Evolutionary conservation across 2,113 vertebrate species (phyloP).

Genomic region (Oncorhynchus gorbuscha): DNA sequence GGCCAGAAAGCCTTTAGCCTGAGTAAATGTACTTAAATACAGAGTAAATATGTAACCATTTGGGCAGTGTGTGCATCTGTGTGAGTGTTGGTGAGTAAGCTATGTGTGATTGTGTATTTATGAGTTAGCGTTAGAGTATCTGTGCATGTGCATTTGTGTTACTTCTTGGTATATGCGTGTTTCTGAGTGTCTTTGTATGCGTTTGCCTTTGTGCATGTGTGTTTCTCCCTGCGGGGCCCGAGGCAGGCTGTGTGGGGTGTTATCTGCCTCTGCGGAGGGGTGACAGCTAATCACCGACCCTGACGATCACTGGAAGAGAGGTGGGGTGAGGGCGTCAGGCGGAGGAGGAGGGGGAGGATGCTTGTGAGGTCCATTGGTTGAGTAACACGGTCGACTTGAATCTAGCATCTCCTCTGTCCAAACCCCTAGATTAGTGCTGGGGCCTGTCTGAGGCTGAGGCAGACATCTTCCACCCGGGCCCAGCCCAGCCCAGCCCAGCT

Average conservation of each 20-base stretch:
- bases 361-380: slow-evolving; percentile 57
- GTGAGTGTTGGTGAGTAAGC: neutral
- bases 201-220: slow-evolving; percentile 41
- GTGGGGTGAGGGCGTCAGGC: neutral
- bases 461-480: slow-evolving; percentile 42
- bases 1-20: slow-evolving; percentile 27
- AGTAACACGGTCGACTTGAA: slow-evolving; percentile 57
- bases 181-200: slow-evolving; percentile 2
- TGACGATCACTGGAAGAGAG: slow-evolving; percentile 70
- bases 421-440: slow-evolving; percentile 52
- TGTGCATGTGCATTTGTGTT: slow-evolving; percentile 21
- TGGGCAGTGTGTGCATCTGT: no score
- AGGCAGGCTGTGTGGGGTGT: slow-evolving; percentile 72
- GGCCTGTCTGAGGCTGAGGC: slow-evolving; percentile 25
- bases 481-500: slow-evolving; percentile 38
- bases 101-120: neutral
- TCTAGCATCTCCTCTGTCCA: slow-evolving; percentile 55
- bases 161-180: slow-evolving; percentile 53
- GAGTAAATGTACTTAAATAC: slow-evolving; percentile 38
- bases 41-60: neutral
- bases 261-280: slow-evolving; percentile 74
- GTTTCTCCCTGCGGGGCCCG: slow-evolving; percentile 65
- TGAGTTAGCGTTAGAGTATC: neutral
- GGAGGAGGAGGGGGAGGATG: slow-evolving; percentile 34
- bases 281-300: slow-evolving; percentile 78